Evolutionary conservation across 2,113 vertebrate genomes (phyloP).

Genomic region (Neofelis nebulosa): DNA sequence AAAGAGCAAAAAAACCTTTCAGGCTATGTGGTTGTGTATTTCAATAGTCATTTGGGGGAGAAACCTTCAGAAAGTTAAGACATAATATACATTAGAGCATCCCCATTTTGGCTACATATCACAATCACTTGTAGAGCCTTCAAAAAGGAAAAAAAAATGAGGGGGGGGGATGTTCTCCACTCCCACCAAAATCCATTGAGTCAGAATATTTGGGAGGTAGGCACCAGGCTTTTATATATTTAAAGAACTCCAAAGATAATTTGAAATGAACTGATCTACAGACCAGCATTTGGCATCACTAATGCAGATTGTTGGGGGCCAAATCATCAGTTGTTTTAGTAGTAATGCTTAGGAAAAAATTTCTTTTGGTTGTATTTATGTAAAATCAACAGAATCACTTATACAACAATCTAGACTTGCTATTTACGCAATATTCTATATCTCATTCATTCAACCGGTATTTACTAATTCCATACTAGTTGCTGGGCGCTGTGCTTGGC

Average conservation of each 20-base stretch:
- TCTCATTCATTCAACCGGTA: neutral
- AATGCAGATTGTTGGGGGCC: neutral
- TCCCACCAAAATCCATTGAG: neutral
- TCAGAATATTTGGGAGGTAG: neutral
- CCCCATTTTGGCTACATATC: neutral
- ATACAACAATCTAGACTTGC: neutral
- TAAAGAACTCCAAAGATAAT: neutral
- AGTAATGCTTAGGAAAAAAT: neutral
- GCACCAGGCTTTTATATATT: neutral
- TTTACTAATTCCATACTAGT: neutral
- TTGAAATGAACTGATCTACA: neutral
- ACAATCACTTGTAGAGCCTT: neutral
- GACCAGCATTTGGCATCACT: neutral
- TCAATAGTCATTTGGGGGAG: conserved; percentile 6
- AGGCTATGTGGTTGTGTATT: neutral
- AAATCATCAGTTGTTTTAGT: neutral
- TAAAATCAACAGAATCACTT: neutral
- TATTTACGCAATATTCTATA: neutral
- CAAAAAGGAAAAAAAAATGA: neutral
- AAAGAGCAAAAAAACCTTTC: neutral
- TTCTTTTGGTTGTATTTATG: neutral
- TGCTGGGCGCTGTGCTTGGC: neutral
- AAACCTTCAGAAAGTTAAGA: neutral
- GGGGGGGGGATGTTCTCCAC: neutral
- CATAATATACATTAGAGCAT: neutral